phyloP scores from a whole-genome alignment of 2,888 invertebrate species.

The Sinopyrophorus schimmeli region DNA sequence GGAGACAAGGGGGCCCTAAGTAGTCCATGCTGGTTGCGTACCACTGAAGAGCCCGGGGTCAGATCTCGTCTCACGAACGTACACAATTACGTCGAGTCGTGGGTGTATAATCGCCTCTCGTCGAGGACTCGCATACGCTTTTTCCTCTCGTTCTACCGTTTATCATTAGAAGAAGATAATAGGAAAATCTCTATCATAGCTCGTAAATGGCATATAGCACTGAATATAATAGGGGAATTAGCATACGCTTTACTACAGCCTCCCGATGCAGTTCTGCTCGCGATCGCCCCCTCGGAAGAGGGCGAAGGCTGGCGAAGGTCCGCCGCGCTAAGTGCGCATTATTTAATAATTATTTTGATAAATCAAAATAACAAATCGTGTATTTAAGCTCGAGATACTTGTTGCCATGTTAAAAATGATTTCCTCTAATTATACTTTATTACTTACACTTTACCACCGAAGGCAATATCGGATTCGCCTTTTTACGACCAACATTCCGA shows the following conservation, averaged over 20 bases:
- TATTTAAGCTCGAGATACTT: constrained; percentile 51
- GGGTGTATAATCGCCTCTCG: constrained; percentile 56
- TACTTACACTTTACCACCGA: constrained; percentile 40
- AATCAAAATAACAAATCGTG: constrained; percentile 57
- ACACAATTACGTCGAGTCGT: constrained; percentile 55
- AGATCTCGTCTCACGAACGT: constrained; percentile 54
- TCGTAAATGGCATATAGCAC: constrained; percentile 53
- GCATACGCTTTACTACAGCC: constrained; percentile 50
- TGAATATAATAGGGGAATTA: constrained; percentile 57
- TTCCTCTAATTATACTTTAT: constrained; percentile 56
- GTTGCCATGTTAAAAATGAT: constrained; percentile 54
- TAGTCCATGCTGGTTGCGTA: constrained; percentile 42
- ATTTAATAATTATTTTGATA: constrained; percentile 58
- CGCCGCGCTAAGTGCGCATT: constrained; percentile 53
- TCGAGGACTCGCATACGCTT: constrained; percentile 41
- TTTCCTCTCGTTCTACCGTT: constrained; percentile 38
- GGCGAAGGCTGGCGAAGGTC: constrained; percentile 36
- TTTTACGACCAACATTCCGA: constrained; percentile 15
- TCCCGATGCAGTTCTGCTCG: constrained; percentile 26
- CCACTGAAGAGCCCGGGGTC: constrained; percentile 52
- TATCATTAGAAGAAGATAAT: constrained; percentile 27
- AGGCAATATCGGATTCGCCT: constrained; percentile 20
- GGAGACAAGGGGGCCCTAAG: constrained; percentile 30
- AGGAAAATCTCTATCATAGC: constrained; percentile 35
- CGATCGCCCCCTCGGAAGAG: constrained; percentile 9